Evolutionary conservation across 1,140 invertebrate species (phyloP).

Genomic region (Arion vulgaris): DNA sequence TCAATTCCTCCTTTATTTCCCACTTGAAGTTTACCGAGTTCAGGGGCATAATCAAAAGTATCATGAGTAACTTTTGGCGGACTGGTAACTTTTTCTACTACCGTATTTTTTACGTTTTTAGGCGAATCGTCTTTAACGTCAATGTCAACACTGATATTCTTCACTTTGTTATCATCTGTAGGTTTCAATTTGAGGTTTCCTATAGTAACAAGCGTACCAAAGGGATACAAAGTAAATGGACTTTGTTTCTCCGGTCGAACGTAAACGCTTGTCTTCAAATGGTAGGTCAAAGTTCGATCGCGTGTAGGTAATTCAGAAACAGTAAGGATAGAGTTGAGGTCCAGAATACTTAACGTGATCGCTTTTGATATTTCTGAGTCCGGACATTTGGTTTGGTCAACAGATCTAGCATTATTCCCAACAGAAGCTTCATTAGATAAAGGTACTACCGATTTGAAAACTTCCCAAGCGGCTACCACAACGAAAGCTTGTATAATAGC

Average conservation of each 20-base stretch:
- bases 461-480: not conserved
- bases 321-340: not conserved
- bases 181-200: not conserved
- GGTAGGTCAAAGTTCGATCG: not conserved
- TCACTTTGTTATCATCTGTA: not conserved
- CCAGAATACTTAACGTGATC: not conserved
- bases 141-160: not conserved
- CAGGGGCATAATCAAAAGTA: not conserved
- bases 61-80: not conserved
- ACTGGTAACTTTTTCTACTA: not conserved
- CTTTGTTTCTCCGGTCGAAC: conserved; percentile 5
- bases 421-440: not conserved
- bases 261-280: conserved; percentile 1
- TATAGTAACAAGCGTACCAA: conserved; percentile 10
- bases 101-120: not conserved
- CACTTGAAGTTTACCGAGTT: not conserved
- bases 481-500: conserved; percentile 11
- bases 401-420: not conserved
- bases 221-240: not conserved
- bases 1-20: not conserved
- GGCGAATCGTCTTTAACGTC: not conserved
- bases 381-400: not conserved
- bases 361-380: not conserved
- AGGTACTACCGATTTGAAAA: not conserved
- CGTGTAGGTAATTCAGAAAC: not conserved